Base-by-base conservation (phyloP, 2,888 invertebrate genomes). In the Crepidodera aurea region DNA sequence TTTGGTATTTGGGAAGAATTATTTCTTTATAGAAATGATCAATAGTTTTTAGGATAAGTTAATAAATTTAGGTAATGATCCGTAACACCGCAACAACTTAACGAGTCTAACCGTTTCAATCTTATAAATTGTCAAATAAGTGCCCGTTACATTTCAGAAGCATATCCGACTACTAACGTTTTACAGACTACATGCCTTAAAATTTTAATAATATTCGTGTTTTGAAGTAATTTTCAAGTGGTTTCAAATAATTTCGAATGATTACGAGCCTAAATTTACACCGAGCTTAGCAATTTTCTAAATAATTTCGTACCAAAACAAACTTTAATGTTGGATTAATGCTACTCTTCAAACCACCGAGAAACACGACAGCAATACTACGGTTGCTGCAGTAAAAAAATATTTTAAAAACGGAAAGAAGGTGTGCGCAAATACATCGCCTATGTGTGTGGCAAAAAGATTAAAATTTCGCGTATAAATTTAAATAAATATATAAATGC, bases 131-230 rank as follows among this genome's bases (percentile, higher is more conserved):
- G 44, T 44, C 34, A 34, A n/a, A 34, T 34, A 12, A 12, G n/a
- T 8, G 34, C 34, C 32, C 32, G 32, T 7, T 32, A 22, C 22
- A 34, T 39, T 39, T 12, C 16, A 18, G 42, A 16, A 19, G 18
- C n/a, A 44, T 13, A 44, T 44, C 44, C 22, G 44, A 44, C 27
- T 27, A 16, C 15, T 8, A 48, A 27, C 27, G 27, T 15, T 48
- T 48, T 25, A 27, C 15, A 29, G 48, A 27, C 12, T 27, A 16
- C 51, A 51, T 34, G 15, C 51, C 34, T 51, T 34, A 54, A 40
- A 54, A 54, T 32, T 29, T 71, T 70, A 69, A 71, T 71, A 72
- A 71, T 69, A 71, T 73, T 68, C 68, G 71, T 69, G 69, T 69
- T 67, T 67, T 58, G 42, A 54, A 63, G 69, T 64, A 67, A 69